Conservation (phyloP, 1,140 invertebrate genomes). For the Bilobella aurantiaca region DNA sequence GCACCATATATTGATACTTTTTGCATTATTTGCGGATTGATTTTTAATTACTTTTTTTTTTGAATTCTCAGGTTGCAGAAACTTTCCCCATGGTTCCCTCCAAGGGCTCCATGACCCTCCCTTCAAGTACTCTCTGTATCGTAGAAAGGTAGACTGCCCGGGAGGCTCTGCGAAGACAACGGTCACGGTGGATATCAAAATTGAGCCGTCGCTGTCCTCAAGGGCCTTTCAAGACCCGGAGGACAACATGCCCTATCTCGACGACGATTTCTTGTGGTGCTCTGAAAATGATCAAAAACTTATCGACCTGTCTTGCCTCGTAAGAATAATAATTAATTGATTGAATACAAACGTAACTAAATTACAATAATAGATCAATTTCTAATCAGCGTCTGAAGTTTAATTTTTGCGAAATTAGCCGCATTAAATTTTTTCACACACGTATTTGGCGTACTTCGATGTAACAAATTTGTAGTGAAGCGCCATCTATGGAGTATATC, state of each 20-base stretch:
- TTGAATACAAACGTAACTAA: no score
- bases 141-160: not conserved
- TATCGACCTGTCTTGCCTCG: constrained; percentile 78
- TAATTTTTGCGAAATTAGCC: no score
- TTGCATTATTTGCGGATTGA: not conserved
- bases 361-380: no score
- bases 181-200: constrained; percentile 23
- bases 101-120: not conserved
- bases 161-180: no score
- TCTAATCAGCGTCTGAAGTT: no score
- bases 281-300: constrained; percentile 82
- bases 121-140: not conserved
- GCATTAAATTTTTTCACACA: no score
- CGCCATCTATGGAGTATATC: no score
- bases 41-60: not conserved
- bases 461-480: no score
- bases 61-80: not conserved
- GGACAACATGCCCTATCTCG: constrained; percentile 74
- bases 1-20: not conserved
- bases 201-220: constrained; percentile 21
- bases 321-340: no score
- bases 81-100: not conserved
- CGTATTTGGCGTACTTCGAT: no score
- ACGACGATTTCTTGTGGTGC: constrained; percentile 83
- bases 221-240: constrained; percentile 32